Evolutionary conservation across 2,888 invertebrate species (phyloP).

Genomic region (Cordylochernes scorpioides): DNA sequence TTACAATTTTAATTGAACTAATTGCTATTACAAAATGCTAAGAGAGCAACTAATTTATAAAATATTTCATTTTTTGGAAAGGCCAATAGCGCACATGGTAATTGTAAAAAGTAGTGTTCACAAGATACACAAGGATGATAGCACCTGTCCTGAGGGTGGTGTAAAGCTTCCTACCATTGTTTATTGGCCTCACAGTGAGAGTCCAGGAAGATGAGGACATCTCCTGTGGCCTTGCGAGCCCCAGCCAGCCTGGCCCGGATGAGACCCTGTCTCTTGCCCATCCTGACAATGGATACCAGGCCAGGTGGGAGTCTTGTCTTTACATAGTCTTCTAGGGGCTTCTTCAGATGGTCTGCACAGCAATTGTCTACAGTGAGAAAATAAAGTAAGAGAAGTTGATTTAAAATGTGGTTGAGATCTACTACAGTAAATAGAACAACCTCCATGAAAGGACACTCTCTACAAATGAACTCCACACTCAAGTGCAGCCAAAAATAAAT

Average conservation of each 20-base stretch:
- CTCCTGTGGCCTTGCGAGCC: constrained; percentile 49
- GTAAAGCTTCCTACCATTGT: constrained; percentile 32
- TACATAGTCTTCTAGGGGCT: constrained; percentile 50
- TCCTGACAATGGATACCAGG: constrained; percentile 40
- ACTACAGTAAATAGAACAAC: too few relatives aligned
- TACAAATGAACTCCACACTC: too few relatives aligned
- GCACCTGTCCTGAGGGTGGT: neutral
- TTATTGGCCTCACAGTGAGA: constrained; percentile 62
- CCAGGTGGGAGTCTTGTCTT: constrained; percentile 26
- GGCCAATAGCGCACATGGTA: neutral
- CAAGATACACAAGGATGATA: neutral
- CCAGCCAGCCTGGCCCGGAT: constrained; percentile 71
- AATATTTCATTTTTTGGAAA: too few relatives aligned
- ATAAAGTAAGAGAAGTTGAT: neutral
- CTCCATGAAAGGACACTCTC: too few relatives aligned
- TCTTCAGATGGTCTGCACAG: constrained; percentile 37
- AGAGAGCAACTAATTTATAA: too few relatives aligned
- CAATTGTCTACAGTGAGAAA: too few relatives aligned
- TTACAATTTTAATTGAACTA: too few relatives aligned
- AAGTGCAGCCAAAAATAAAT: too few relatives aligned
- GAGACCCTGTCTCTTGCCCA: constrained; percentile 49
- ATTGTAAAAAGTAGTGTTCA: neutral
- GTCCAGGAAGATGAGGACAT: constrained; percentile 59
- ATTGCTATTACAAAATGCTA: too few relatives aligned
- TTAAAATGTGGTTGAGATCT: neutral